Base-by-base conservation (phyloP, 2,888 invertebrate genomes). In the Ectemnius cavifrons region DNA sequence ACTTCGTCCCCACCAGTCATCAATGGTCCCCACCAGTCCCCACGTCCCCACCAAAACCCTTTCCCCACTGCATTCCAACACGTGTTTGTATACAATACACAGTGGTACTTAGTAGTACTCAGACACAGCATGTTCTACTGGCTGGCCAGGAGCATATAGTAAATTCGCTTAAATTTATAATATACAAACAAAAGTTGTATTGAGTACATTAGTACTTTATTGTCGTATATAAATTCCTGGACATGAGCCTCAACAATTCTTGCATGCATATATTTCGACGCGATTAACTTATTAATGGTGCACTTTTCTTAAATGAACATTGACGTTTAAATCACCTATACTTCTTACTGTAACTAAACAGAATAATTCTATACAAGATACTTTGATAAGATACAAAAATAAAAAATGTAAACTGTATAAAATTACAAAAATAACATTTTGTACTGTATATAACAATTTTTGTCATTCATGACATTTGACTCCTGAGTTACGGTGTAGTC, bases 341-440 rank as follows among this genome's bases (percentile, higher is more conserved):
- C 5, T 8, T 6, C 5, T 37, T 37, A 37, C 5, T 11, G 37
- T 37, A 37, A 37, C 37, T 37, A 37, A 37, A 37, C 11, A 8
- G 11, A 37, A 37, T 8, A 37, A 37, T 37, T 37, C 37, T 37
- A 37, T 37, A 37, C 37, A 37, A 8, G 37, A 37, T 37, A 37
- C 37, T 37, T 37, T 37, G 8, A 37, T 6, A 37, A 8, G 37
- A 37, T 37, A 37, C 37, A 37, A 60, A 66, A 68, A 46, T 73
- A 14, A 68, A 18, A 8, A 45, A 23, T 20, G 16, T 63, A 63
- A 73, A 67, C 45, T 23, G 16, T 73, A 71, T 75, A 75, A 74
- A 72, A 67, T 66, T 72, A 63, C 56, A 67, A 61, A 75, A 77
- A 77, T 73, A 73, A 76, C 49, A 58, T 69, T 61, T 61, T 8